Evolutionary conservation across 2,113 vertebrate genomes (phyloP), one percentile per base, ranked within the genome.

Genomic region (Casuarius casuarius): DNA sequence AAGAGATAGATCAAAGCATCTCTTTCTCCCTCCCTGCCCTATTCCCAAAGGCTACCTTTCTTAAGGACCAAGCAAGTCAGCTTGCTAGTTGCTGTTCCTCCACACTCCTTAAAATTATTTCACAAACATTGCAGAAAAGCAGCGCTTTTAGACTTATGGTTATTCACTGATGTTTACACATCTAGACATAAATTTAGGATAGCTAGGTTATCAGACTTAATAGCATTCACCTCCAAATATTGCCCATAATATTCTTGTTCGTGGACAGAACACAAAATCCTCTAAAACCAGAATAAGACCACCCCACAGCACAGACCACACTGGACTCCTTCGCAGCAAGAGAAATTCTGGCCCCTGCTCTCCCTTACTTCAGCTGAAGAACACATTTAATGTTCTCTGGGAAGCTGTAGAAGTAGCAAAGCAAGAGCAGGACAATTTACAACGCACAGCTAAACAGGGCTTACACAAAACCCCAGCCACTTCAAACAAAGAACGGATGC

Each of bases 1-100:
- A 93, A 95, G 95, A 35, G 59, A 73, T 18, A 94, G 91, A 95
- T 92, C 87, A 96, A 94, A 95, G 87, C 72, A 73, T 29, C 63
- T 89, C 80, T 62, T 21, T 35, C 46, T 35, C 56, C 63, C 56
- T 86, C 56, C 79, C 78, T 40, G 44, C 4, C 2, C 87, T 82
- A 48, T 52, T 96, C 87, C 92, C 85, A 89, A 89, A 92, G 95
- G 92, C 89, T 83, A 0, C 23, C 48, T 79, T 92, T 94, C 77
- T 91, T 74, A 62, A 83, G 76, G 79, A 72, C 94, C 87, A 84
- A 85, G 91, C 31, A 92, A 83, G 82, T 31, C 90, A 67, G 81
- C 82, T 80, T 62, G 44, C 75, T 49, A 83, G 21, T 56, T 62
- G 89, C 81, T 85, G 81, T 35, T 92, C 42, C 71, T 79, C 74